A percentile compares a stretch with the other conserved stretches of the same genome.
These are phyloP conservation scores for Muschampia plurimacula DNA, from an alignment of 2,888 invertebrate genomes.

Conservation along the genomic window DNA sequence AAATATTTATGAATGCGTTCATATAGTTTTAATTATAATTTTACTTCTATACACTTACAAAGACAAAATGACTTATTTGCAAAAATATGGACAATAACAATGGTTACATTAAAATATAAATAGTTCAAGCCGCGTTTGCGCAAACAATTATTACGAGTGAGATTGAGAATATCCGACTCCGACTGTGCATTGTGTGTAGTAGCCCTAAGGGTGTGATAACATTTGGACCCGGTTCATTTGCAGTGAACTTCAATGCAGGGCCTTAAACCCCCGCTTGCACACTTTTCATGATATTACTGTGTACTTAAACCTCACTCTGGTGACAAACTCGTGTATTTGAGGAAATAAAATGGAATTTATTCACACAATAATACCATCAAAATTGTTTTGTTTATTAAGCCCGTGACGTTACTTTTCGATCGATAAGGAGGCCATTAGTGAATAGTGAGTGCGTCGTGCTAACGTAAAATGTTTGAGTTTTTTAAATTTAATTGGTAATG, in stretches of 20 bases:
- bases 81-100: too few species aligned
- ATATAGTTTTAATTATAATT: too few species aligned
- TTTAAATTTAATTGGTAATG: constrained; percentile 29
- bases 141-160: too few species aligned
- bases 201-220: constrained; percentile 28
- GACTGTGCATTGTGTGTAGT: constrained; percentile 2
- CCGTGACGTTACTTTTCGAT: neutral
- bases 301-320: constrained; percentile 6
- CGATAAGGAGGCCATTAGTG: neutral
- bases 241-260: constrained; percentile 10
- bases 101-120: too few species aligned
- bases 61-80: too few species aligned
- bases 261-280: neutral
- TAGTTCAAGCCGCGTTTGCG: too few species aligned
- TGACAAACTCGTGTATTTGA: constrained; percentile 13
- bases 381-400: neutral
- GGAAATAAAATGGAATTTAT: constrained; percentile 29
- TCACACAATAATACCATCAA: neutral
- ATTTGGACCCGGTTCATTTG: constrained; percentile 7
- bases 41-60: too few species aligned
- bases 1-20: too few species aligned
- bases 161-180: neutral
- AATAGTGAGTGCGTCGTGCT: neutral
- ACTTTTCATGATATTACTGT: neutral
- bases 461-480: constrained; percentile 26